Evolutionary conservation across 2,797 vertebrate species (phyloP).

Genomic region (Ctenochaetus hawaiiensis): DNA sequence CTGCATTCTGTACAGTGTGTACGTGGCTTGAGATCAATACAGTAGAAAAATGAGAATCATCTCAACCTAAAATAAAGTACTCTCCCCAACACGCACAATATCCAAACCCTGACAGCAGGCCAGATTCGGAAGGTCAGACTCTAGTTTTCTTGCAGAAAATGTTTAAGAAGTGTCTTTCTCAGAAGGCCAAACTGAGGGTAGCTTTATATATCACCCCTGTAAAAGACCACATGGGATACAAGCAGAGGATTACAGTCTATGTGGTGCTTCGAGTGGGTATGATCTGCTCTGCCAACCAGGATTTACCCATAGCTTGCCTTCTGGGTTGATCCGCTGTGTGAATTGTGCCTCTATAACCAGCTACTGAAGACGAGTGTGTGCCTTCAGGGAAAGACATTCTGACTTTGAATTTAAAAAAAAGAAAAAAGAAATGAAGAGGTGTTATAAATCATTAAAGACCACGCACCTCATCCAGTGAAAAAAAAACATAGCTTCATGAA

Average conservation of each 20-base stretch:
- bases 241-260: slow-evolving; percentile 12
- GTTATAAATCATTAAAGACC: slow-evolving; percentile 54
- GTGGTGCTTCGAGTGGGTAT: slow-evolving; percentile 3
- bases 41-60: slow-evolving; percentile 30
- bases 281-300: slow-evolving; percentile 17
- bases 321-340: slow-evolving; percentile 21
- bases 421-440: slow-evolving; percentile 29
- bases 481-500: slow-evolving; percentile 28
- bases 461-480: slow-evolving; percentile 24
- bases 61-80: slow-evolving; percentile 16
- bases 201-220: slow-evolving; percentile 19
- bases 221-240: slow-evolving; percentile 18
- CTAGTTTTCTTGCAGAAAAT: slow-evolving; percentile 26
- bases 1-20: slow-evolving; percentile 9
- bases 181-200: slow-evolving; percentile 3
- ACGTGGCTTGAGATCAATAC: slow-evolving; percentile 41
- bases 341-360: slow-evolving; percentile 10
- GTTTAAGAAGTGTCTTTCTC: slow-evolving; percentile 12
- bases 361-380: slow-evolving; percentile 19
- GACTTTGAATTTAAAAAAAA: slow-evolving; percentile 41
- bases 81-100: slow-evolving; percentile 4
- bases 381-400: slow-evolving; percentile 39
- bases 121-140: slow-evolving; percentile 39
- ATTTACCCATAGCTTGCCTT: slow-evolving; percentile 10
- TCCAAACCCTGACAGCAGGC: slow-evolving; percentile 15